Conservation (phyloP, 2,888 invertebrate species). For the Idaea aversata region DNA sequence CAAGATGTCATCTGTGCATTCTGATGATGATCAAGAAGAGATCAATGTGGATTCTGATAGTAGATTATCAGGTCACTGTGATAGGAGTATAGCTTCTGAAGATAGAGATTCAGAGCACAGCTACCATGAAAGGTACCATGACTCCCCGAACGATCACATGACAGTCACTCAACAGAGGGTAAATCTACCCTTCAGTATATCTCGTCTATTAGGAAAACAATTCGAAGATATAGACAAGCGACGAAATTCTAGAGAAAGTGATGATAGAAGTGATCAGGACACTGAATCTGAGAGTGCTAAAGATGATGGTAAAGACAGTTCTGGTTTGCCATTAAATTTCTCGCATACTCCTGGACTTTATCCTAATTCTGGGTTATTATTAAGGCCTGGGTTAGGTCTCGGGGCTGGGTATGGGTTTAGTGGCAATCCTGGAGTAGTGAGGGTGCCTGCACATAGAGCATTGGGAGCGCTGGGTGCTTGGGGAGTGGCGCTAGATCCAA, state of each 20-base stretch:
- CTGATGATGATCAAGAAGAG: slow-evolving; percentile 84
- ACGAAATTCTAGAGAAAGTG: slow-evolving; percentile 73
- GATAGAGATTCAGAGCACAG: slow-evolving; percentile 79
- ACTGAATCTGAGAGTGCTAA: slow-evolving; percentile 76
- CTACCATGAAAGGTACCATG: slow-evolving; percentile 68
- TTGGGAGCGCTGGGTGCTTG: slow-evolving; percentile 77
- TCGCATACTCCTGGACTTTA: slow-evolving; percentile 68
- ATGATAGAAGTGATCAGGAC: slow-evolving; percentile 74
- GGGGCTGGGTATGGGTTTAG: slow-evolving; percentile 79
- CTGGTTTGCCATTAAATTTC: slow-evolving; percentile 63
- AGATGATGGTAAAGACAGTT: slow-evolving; percentile 64
- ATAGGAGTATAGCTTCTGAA: slow-evolving; percentile 79
- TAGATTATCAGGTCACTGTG: slow-evolving; percentile 77
- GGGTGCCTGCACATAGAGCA: slow-evolving; percentile 89
- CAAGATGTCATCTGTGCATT: slow-evolving; percentile 76
- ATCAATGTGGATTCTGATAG: slow-evolving; percentile 85
- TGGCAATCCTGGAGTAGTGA: slow-evolving; percentile 87
- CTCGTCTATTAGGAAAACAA: slow-evolving; percentile 88
- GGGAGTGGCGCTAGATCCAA: slow-evolving; percentile 82
- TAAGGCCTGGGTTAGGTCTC: slow-evolving; percentile 70
- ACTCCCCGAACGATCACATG: slow-evolving; percentile 76
- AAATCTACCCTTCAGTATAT: slow-evolving; percentile 89
- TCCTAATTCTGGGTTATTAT: slow-evolving; percentile 61
- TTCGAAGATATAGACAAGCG: slow-evolving; percentile 83
- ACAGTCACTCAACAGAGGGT: slow-evolving; percentile 76